phyloP scores from a whole-genome alignment of 2,797 vertebrate species.

The Brachyalestes nurse region DNA sequence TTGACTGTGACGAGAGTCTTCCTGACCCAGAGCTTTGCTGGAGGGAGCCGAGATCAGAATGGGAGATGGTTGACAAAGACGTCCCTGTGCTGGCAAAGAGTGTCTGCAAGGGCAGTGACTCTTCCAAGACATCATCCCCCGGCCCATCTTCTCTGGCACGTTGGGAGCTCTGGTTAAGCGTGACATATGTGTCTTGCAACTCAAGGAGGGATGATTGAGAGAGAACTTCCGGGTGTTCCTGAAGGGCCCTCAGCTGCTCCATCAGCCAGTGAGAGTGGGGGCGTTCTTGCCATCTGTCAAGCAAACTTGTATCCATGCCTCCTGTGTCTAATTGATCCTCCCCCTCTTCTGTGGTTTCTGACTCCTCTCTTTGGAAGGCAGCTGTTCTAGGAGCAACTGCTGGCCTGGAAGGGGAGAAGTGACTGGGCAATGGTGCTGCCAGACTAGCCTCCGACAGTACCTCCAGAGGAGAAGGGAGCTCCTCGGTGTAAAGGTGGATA shows the following conservation, averaged over 20 bases:
- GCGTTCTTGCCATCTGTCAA: slow-evolving; percentile 52
- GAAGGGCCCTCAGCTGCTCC: slow-evolving; percentile 67
- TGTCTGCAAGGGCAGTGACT: slow-evolving; percentile 70
- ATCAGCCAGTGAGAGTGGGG: slow-evolving; percentile 69
- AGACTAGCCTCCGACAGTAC: slow-evolving; percentile 82
- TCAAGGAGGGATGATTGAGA: slow-evolving; percentile 70
- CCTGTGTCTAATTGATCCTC: slow-evolving; percentile 30
- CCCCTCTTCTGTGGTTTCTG: slow-evolving; percentile 3
- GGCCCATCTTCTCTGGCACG: slow-evolving; percentile 26
- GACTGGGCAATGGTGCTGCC: slow-evolving; percentile 54
- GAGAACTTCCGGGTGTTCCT: slow-evolving; percentile 60
- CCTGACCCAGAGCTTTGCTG: slow-evolving; percentile 69
- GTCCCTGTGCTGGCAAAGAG: slow-evolving; percentile 69
- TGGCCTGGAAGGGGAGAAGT: slow-evolving; percentile 60
- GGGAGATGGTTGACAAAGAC: slow-evolving; percentile 61
- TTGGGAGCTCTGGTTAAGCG: slow-evolving; percentile 67
- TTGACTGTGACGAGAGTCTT: slow-evolving; percentile 76
- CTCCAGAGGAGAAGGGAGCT: slow-evolving; percentile 77
- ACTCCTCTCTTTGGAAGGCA: slow-evolving; percentile 44
- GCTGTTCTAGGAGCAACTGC: background rate
- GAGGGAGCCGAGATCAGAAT: slow-evolving; percentile 74
- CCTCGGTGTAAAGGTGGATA: slow-evolving; percentile 74
- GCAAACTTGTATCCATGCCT: slow-evolving; percentile 24
- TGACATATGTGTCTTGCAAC: slow-evolving; percentile 80
- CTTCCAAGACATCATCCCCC: slow-evolving; percentile 65